Evolutionary conservation across 2,888 invertebrate species (phyloP).

Genomic region (Papilio gigon): DNA sequence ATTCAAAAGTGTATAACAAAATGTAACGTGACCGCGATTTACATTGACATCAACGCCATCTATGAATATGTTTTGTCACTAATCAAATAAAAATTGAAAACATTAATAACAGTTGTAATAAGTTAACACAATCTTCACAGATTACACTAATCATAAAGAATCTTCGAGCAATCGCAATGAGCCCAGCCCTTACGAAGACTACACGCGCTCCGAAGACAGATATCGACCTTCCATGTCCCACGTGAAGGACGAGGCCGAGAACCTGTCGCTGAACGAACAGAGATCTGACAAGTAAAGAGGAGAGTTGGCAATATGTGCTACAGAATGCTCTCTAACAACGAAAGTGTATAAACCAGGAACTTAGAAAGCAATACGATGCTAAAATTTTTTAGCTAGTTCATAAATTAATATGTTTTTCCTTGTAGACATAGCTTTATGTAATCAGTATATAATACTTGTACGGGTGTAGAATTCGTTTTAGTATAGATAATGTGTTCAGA

Average conservation of each 20-base stretch:
- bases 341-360: constrained; percentile 43
- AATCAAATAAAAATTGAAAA: neutral
- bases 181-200: constrained; percentile 77
- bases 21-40: neutral
- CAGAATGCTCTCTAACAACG: constrained; percentile 30
- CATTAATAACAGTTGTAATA: no score
- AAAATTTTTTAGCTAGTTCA: constrained; percentile 45
- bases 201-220: constrained; percentile 69
- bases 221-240: constrained; percentile 74
- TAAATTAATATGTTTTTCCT: constrained; percentile 48
- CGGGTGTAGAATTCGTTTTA: constrained; percentile 78
- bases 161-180: constrained; percentile 72
- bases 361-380: constrained; percentile 50
- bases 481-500: constrained; percentile 78
- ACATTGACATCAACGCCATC: neutral
- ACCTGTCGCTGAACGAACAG: constrained; percentile 78
- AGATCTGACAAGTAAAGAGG: constrained; percentile 73
- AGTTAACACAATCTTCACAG: constrained; percentile 43
- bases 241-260: constrained; percentile 79
- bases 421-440: constrained; percentile 51
- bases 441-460: constrained; percentile 72
- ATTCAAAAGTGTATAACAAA: no score
- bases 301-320: neutral
- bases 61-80: neutral
- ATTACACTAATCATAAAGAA: constrained; percentile 73